Conservation (phyloP, 2,113 vertebrate genomes). For the Pica pica region DNA sequence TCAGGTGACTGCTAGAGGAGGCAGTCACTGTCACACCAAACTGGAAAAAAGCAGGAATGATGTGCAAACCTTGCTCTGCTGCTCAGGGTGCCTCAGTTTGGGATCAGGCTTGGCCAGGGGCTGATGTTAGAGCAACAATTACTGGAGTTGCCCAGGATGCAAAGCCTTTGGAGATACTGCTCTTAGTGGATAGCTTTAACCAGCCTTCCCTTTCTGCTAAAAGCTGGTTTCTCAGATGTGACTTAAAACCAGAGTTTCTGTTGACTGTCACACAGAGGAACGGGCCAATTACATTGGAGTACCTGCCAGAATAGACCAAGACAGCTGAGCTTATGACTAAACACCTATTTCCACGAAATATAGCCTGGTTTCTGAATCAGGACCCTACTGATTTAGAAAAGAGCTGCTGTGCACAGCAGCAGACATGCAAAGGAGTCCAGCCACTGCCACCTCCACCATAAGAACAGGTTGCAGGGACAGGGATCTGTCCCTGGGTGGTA, state of each 20-base stretch:
- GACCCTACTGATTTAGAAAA: not conserved
- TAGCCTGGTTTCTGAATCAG: not conserved
- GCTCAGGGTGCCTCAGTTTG: not conserved
- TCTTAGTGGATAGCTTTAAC: not conserved
- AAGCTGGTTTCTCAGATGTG: not conserved
- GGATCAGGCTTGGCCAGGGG: not conserved
- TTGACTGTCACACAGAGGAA: not conserved
- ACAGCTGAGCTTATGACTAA: not conserved
- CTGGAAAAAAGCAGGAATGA: not conserved
- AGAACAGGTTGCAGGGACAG: not conserved
- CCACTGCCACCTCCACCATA: not conserved
- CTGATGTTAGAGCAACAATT: not conserved
- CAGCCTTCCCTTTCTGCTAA: not conserved
- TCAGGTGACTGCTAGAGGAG: not conserved
- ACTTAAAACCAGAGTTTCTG: not conserved
- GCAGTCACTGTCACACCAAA: not conserved
- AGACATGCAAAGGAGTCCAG: rapidly evolving
- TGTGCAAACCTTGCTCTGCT: not conserved
- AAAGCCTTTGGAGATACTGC: not conserved
- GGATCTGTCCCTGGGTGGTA: not conserved
- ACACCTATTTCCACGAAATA: not conserved
- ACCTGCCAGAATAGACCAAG: not conserved
- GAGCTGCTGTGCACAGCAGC: not conserved
- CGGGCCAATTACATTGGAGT: not conserved
- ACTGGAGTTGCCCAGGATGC: not conserved